These are phyloP conservation scores for Euzetes globulus DNA, from an alignment of 2,888 invertebrate species.

Conservation along the genomic window DNA sequence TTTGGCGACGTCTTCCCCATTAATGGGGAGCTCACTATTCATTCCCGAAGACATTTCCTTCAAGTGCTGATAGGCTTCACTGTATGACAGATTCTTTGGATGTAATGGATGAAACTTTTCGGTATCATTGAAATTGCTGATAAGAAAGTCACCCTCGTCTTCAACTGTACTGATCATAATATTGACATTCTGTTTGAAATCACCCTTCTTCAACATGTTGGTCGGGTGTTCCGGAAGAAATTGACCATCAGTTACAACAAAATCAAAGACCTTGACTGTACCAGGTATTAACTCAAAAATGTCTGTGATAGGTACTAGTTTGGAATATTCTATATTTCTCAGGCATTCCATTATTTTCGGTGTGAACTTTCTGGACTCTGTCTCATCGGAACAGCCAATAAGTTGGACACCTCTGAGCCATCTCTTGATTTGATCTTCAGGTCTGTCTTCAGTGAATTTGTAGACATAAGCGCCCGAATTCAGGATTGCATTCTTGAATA, in stretches of 20 bases:
- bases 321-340: background rate
- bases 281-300: no score
- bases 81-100: background rate
- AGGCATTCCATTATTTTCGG: background rate
- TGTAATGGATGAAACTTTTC: background rate
- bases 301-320: background rate
- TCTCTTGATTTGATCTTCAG: slow-evolving; percentile 32
- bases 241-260: slow-evolving; percentile 5
- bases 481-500: slow-evolving; percentile 16
- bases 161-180: slow-evolving; percentile 22
- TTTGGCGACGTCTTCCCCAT: background rate
- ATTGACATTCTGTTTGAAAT: slow-evolving; percentile 27
- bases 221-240: slow-evolving; percentile 1
- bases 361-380: slow-evolving; percentile 22
- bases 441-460: background rate
- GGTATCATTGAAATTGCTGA: background rate
- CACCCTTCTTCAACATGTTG: slow-evolving; percentile 7
- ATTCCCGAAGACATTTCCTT: background rate
- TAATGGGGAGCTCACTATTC: no score
- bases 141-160: slow-evolving; percentile 12
- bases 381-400: slow-evolving; percentile 37
- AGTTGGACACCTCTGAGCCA: slow-evolving; percentile 31
- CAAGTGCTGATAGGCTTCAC: background rate
- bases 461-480: slow-evolving; percentile 14
- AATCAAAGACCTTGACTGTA: background rate